Evolutionary conservation across 2,113 vertebrate species (phyloP).

Genomic region (Mola mola): DNA sequence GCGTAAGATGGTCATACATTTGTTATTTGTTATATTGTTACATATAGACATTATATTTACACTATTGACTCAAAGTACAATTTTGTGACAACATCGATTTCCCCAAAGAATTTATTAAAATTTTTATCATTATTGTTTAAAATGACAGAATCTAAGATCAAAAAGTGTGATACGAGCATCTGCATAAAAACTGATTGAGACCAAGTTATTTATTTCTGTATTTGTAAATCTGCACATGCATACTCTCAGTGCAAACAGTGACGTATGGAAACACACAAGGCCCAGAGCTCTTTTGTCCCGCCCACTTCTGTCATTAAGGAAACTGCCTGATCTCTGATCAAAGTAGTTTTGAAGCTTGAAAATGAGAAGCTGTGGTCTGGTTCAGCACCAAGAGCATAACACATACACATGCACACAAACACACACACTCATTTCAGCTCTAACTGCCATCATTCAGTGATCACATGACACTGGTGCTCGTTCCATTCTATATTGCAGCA

Average conservation of each 20-base stretch:
- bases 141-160: too few relatives aligned
- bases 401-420: conserved; percentile 1
- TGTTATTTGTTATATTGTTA: too few relatives aligned
- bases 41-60: too few relatives aligned
- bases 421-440: too few relatives aligned
- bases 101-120: too few relatives aligned
- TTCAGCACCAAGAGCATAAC: conserved; percentile 22
- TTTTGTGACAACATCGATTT: too few relatives aligned
- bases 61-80: too few relatives aligned
- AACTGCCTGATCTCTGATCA: conserved; percentile 50
- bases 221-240: conserved; percentile 1
- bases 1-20: too few relatives aligned
- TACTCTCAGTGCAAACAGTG: not conserved
- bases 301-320: conserved; percentile 36
- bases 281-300: conserved; percentile 15
- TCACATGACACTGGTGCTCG: conserved; percentile 41
- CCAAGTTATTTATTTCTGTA: too few relatives aligned
- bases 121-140: too few relatives aligned
- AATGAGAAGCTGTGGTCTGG: conserved; percentile 52
- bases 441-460: conserved; percentile 18
- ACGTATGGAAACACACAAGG: conserved; percentile 1
- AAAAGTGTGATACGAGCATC: too few relatives aligned
- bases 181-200: too few relatives aligned
- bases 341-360: conserved; percentile 50
- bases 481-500: conserved; percentile 26